phyloP scores from a whole-genome alignment of 2,113 vertebrate genomes.

The Salvator merianae region DNA sequence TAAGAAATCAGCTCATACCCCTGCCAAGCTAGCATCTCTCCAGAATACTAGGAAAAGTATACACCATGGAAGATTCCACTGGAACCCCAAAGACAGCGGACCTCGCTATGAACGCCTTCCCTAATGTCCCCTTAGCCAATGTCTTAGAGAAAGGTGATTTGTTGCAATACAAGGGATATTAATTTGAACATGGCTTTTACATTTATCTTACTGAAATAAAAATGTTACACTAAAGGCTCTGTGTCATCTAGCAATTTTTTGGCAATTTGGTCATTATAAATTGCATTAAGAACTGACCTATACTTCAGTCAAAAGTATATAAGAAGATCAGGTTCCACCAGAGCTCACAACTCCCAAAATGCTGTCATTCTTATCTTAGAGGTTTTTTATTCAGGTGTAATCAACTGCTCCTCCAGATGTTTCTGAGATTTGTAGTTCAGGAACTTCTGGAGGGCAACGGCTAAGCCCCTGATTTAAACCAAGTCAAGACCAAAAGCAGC shows the following conservation, averaged over 20 bases:
- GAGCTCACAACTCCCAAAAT: too few relatives aligned
- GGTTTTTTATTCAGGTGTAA: too few relatives aligned
- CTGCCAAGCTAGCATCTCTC: neutral
- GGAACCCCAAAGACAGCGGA: neutral
- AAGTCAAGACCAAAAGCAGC: too few relatives aligned
- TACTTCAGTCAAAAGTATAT: too few relatives aligned
- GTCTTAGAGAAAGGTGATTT: neutral
- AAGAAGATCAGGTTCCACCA: too few relatives aligned
- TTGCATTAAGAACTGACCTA: too few relatives aligned
- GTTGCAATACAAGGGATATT: neutral
- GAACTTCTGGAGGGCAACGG: too few relatives aligned
- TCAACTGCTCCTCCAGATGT: too few relatives aligned
- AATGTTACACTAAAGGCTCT: neutral
- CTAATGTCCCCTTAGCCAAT: neutral
- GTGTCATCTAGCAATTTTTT: neutral
- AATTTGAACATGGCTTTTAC: neutral
- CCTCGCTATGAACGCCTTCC: neutral
- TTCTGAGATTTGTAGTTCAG: too few relatives aligned
- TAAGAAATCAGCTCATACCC: neutral
- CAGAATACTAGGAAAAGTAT: neutral
- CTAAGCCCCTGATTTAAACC: too few relatives aligned
- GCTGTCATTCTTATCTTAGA: too few relatives aligned
- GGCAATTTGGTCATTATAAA: too few relatives aligned
- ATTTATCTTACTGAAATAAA: neutral
- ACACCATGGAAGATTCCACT: neutral